These are phyloP conservation scores for Andrena cerasifolii DNA, from an alignment of 1,140 invertebrate species.

Conservation along the genomic window DNA sequence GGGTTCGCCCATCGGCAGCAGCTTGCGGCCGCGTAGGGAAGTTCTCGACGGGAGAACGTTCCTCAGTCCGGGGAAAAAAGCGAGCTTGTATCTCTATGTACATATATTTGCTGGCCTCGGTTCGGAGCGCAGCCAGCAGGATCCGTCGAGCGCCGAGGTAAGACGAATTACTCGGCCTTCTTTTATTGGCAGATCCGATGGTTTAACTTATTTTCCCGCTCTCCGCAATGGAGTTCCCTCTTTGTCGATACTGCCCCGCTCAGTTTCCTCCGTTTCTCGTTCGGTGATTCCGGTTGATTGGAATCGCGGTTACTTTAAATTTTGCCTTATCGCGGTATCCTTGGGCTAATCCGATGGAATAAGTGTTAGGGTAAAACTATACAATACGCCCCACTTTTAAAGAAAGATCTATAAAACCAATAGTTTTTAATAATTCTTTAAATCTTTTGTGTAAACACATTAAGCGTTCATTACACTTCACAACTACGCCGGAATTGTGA, in stretches of 20 bases:
- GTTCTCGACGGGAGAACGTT: slow-evolving; percentile 9
- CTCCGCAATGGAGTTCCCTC: slow-evolving; percentile 44
- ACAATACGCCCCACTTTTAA: no score
- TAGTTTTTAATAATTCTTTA: no score
- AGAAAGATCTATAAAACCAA: no score
- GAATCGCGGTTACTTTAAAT: no score
- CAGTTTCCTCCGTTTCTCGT: neutral
- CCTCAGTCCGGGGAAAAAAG: slow-evolving; percentile 25
- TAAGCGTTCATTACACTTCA: no score
- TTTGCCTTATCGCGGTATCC: no score
- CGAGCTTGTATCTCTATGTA: slow-evolving; percentile 49
- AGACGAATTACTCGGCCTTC: slow-evolving; percentile 53
- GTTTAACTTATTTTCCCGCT: slow-evolving; percentile 60
- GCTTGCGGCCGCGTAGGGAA: slow-evolving; percentile 42
- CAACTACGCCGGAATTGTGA: no score
- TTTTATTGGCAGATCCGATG: slow-evolving; percentile 48
- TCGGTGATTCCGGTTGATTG: neutral
- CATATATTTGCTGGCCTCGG: slow-evolving; percentile 41
- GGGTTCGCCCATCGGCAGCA: slow-evolving; percentile 45
- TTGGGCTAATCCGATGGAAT: no score
- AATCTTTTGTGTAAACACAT: no score
- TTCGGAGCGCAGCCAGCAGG: slow-evolving; percentile 53
- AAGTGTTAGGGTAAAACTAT: no score
- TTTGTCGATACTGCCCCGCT: neutral
- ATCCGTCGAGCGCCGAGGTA: slow-evolving; percentile 28